Evolutionary conservation across 1,140 invertebrate genomes (phyloP).

Genomic region (Chrysomallon squamiferum): DNA sequence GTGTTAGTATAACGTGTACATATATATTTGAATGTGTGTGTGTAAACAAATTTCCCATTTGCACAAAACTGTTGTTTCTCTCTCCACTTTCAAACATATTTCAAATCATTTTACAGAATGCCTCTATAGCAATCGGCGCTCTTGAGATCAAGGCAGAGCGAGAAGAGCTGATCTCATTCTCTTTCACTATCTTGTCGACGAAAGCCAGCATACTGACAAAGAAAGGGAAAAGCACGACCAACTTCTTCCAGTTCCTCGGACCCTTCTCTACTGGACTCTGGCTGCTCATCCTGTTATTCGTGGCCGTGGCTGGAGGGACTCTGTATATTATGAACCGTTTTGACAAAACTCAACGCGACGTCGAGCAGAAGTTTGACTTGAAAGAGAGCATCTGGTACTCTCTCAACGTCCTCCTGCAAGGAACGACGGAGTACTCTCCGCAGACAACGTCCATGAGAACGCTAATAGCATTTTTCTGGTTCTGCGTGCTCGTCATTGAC

Average conservation of each 20-base stretch:
- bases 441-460: slow-evolving; percentile 56
- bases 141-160: slow-evolving; percentile 44
- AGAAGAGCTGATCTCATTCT: slow-evolving; percentile 50
- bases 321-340: slow-evolving; percentile 50
- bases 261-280: slow-evolving; percentile 33
- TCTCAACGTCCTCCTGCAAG: slow-evolving; percentile 82
- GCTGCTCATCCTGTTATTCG: slow-evolving; percentile 45
- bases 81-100: too few relatives aligned
- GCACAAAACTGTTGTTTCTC: too few relatives aligned
- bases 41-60: too few relatives aligned
- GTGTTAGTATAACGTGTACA: too few relatives aligned
- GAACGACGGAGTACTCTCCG: slow-evolving; percentile 64
- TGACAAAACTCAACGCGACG: slow-evolving; percentile 41
- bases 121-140: slow-evolving; percentile 48
- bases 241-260: slow-evolving; percentile 41
- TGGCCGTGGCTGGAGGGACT: slow-evolving; percentile 39
- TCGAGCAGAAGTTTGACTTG: slow-evolving; percentile 50
- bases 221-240: slow-evolving; percentile 32
- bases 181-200: slow-evolving; percentile 48
- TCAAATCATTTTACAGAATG: slow-evolving; percentile 30
- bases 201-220: slow-evolving; percentile 42
- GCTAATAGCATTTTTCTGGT: slow-evolving; percentile 60
- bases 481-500: slow-evolving; percentile 63
- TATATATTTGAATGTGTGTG: too few relatives aligned
- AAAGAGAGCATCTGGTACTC: slow-evolving; percentile 88